These are phyloP conservation scores for Urocolius indicus DNA, from an alignment of 2,113 vertebrate species.

Conservation along the genomic window DNA sequence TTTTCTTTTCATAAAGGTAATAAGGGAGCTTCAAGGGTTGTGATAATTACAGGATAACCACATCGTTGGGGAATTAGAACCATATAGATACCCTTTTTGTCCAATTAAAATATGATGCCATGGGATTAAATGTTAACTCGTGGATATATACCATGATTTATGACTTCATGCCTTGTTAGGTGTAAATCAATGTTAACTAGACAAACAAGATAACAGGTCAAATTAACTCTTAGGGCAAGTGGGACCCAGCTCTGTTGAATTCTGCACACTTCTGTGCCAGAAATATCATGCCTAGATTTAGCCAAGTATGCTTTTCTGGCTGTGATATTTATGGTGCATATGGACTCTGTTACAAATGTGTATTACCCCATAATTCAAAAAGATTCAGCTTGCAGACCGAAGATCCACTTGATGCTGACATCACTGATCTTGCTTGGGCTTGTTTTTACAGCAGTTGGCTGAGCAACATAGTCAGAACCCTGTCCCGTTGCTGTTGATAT, in stretches of 20 bases:
- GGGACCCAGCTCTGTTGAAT: background rate
- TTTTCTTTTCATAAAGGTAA: conserved; percentile 64
- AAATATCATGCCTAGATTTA: background rate
- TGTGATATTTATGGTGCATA: background rate
- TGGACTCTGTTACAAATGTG: background rate
- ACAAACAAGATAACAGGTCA: conserved; percentile 15
- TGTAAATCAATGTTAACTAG: conserved; percentile 50
- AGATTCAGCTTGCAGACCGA: background rate
- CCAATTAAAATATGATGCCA: conserved; percentile 53
- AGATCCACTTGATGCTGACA: background rate
- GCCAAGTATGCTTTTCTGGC: background rate
- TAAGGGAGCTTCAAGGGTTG: conserved; percentile 48
- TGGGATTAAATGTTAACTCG: conserved; percentile 44
- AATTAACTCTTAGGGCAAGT: conserved; percentile 22
- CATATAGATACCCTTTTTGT: conserved; percentile 23
- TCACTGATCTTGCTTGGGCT: background rate
- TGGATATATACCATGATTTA: conserved; percentile 13
- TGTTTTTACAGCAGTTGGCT: background rate
- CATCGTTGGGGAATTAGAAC: conserved; percentile 1
- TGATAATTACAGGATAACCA: conserved; percentile 47
- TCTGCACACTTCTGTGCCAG: background rate
- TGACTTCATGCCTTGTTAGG: conserved; percentile 56
- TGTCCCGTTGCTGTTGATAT: background rate
- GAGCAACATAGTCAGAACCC: background rate
- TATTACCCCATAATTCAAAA: background rate